A percentile compares a stretch with the other conserved stretches of the same genome.
Conservation (phyloP, 2,113 vertebrate genomes). For the Eulemur macaco region DNA sequence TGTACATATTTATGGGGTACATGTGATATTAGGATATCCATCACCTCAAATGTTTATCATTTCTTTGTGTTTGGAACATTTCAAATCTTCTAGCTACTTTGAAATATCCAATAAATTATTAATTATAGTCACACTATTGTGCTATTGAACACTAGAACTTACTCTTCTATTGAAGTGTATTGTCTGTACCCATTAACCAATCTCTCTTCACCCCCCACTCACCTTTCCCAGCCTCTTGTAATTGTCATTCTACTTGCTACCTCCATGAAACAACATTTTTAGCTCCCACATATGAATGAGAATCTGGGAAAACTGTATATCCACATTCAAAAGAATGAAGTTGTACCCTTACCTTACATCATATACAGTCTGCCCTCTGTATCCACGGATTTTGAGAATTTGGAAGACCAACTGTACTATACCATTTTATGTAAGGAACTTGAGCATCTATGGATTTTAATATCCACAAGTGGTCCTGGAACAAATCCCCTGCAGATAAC, state of each 20-base stretch:
- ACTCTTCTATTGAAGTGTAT: too few species aligned
- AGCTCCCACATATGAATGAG: not conserved
- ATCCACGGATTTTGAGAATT: too few species aligned
- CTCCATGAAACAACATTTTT: not conserved
- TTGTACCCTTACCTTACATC: not conserved
- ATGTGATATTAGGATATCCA: not conserved
- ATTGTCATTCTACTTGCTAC: not conserved
- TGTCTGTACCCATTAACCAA: too few species aligned
- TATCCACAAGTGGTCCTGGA: not conserved
- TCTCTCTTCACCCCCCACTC: too few species aligned
- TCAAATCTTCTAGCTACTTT: too few species aligned
- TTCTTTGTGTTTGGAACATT: too few species aligned
- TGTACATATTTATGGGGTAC: not conserved
- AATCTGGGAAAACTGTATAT: not conserved
- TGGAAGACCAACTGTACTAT: not conserved
- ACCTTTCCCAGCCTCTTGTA: not conserved
- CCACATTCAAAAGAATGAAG: not conserved
- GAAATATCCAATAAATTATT: too few species aligned
- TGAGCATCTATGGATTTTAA: not conserved
- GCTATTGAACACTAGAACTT: too few species aligned
- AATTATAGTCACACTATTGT: too few species aligned
- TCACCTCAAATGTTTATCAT: too few species aligned
- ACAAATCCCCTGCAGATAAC: not conserved
- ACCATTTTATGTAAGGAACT: not conserved
- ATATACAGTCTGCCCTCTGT: not conserved